Conservation (phyloP, 2,888 invertebrate species). For the Eucera pruinosa region DNA sequence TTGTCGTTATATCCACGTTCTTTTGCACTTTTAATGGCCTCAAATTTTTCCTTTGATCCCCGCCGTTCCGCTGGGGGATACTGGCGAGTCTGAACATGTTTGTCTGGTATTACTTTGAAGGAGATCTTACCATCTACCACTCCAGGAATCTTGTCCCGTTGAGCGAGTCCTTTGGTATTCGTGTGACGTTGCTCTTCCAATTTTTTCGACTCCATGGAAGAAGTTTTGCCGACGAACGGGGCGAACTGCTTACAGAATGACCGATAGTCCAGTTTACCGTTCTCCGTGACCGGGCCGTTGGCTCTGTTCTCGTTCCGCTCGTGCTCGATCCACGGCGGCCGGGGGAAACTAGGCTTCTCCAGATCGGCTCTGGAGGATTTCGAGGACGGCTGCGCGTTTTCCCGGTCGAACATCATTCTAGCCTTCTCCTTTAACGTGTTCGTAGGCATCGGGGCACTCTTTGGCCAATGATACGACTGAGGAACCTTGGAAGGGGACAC, state of each 20-base stretch:
- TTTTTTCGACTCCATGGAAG: conserved; percentile 29
- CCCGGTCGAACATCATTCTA: conserved; percentile 50
- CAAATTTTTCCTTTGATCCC: conserved; percentile 23
- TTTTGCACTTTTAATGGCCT: background rate
- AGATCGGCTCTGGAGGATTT: background rate
- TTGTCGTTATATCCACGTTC: conserved; percentile 11
- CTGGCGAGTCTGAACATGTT: conserved; percentile 20
- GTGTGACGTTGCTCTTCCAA: conserved; percentile 30
- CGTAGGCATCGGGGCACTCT: conserved; percentile 22
- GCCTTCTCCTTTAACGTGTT: conserved; percentile 56
- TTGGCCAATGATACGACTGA: conserved; percentile 54
- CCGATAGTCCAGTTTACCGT: conserved; percentile 74
- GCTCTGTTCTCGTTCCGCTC: conserved; percentile 44
- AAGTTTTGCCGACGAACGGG: conserved; percentile 63
- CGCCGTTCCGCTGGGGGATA: conserved; percentile 13
- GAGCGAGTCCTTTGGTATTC: background rate
- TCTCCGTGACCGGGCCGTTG: conserved; percentile 61
- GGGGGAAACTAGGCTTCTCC: conserved; percentile 51
- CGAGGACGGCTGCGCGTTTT: conserved; percentile 8
- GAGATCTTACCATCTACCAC: conserved; percentile 65
- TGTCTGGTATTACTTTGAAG: conserved; percentile 55
- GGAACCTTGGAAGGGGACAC: conserved; percentile 59
- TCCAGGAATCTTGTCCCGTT: conserved; percentile 20
- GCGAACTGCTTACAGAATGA: conserved; percentile 77
- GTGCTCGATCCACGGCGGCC: conserved; percentile 66